These are phyloP conservation scores for Plutella xylostella DNA, from an alignment of 2,888 invertebrate species.

Conservation along the genomic window DNA sequence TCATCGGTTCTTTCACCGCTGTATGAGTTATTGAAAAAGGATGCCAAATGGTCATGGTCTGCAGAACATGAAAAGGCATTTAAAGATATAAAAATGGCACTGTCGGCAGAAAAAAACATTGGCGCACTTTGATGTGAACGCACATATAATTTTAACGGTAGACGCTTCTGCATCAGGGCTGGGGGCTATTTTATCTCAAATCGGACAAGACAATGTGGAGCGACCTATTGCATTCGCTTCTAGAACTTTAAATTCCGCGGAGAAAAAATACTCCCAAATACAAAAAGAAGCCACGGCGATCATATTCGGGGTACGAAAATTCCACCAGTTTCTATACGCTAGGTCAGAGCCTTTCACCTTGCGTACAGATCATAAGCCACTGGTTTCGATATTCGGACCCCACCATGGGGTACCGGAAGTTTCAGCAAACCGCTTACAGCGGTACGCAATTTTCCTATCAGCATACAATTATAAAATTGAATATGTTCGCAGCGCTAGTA, in stretches of 20 bases:
- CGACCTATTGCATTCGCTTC: conserved; percentile 16
- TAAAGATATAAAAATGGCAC: background rate
- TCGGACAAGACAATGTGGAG: background rate
- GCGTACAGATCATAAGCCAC: conserved; percentile 16
- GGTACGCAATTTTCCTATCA: conserved; percentile 20
- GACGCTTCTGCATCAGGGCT: background rate
- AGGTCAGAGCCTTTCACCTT: conserved; percentile 17
- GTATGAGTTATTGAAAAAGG: conserved; percentile 2
- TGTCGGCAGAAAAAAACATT: background rate
- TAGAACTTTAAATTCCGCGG: conserved; percentile 17
- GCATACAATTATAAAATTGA: conserved; percentile 21
- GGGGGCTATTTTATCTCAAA: background rate
- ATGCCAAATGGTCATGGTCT: background rate
- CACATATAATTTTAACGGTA: conserved; percentile 4
- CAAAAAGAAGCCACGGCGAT: conserved; percentile 17
- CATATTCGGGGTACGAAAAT: conserved; percentile 13
- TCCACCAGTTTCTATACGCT: conserved; percentile 21
- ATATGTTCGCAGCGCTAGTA: conserved; percentile 17
- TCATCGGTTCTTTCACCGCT: conserved; percentile 1
- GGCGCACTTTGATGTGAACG: background rate
- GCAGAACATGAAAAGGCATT: background rate
- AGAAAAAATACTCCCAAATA: conserved; percentile 14
- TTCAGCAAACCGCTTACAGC: conserved; percentile 12
- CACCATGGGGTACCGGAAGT: conserved; percentile 13
- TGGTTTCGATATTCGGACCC: conserved; percentile 10